phyloP scores from a whole-genome alignment of 2,888 invertebrate genomes.

The Subacronicta megacephala region DNA sequence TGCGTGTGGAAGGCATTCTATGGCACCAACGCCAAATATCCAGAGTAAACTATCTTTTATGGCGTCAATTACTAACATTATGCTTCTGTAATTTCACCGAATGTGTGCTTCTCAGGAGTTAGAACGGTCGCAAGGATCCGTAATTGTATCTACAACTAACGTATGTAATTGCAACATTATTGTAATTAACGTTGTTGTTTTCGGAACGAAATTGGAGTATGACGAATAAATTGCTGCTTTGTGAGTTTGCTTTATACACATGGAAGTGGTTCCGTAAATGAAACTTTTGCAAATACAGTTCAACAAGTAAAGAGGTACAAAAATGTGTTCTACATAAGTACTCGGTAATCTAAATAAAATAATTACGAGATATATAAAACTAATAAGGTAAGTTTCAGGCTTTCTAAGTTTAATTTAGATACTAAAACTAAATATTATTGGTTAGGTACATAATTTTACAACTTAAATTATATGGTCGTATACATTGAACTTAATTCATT shows the following conservation, averaged over 20 bases:
- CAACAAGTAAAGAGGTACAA: background rate
- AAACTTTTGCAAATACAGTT: slow-evolving; percentile 1
- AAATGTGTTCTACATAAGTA: background rate
- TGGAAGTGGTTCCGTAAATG: too few species aligned
- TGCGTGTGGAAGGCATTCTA: slow-evolving; percentile 65
- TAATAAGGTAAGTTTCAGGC: too few species aligned
- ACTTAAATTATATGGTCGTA: background rate
- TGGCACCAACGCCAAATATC: slow-evolving; percentile 64
- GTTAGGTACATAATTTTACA: too few species aligned
- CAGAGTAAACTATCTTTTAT: slow-evolving; percentile 76
- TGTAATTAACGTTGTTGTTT: slow-evolving; percentile 39
- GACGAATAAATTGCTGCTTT: background rate
- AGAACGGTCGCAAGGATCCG: slow-evolving; percentile 58
- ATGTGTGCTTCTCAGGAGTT: slow-evolving; percentile 61
- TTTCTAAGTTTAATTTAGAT: too few species aligned
- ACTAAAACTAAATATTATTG: too few species aligned
- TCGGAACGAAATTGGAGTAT: slow-evolving; percentile 23
- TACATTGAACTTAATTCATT: slow-evolving; percentile 41
- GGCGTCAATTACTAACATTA: slow-evolving; percentile 77
- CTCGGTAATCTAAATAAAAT: too few species aligned
- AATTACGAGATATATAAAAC: too few species aligned
- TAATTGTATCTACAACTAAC: slow-evolving; percentile 61
- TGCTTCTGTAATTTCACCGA: slow-evolving; percentile 71
- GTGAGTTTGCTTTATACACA: background rate
- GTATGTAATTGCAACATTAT: slow-evolving; percentile 46